Base-by-base conservation (phyloP, 1,140 invertebrate species). In the Habropoda laboriosa region DNA sequence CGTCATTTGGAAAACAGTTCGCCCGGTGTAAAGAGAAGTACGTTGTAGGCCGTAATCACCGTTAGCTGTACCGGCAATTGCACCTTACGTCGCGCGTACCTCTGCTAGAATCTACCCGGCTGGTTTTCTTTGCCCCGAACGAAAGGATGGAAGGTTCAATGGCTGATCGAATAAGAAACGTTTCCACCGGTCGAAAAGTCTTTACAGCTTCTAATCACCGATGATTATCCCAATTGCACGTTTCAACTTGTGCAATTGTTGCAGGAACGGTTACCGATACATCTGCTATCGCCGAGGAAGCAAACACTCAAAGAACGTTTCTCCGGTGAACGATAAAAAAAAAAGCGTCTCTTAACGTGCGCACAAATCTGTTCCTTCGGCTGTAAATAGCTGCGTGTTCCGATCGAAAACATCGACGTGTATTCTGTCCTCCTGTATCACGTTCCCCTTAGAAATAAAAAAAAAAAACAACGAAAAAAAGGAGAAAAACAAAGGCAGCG, bases 401-500 rank as follows among this genome's bases (percentile, higher is more conserved):
- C 21, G n/a, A 35, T 57, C 3, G 30, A 6, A 67, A 57, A 45
- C 51, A 16, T n/a, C n/a, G n/a, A n/a, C n/a, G n/a, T n/a, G n/a
- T 5, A 40, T 63, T 35, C 2, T 6, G 27, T 3, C 2, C 2
- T n/a, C 16, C 35, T 10, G 45, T n/a, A 51, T 51, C 42, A 71
- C 24, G 51, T 55, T 58, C 10, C 40, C 21, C 57, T 74, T 61
- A 57, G n/a, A n/a, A n/a, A n/a, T n/a, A n/a, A n/a, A n/a, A n/a
- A 49, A 72, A 45, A 79, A 81, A n/a, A n/a, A n/a, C n/a, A n/a
- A n/a, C n/a, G n/a, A n/a, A n/a, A n/a, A n/a, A n/a, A n/a, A n/a
- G 55, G 49, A 81, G 71, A 81, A 51, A 77, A 77, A 72, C 66
- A 77, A 81, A 77, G 45, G 55, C 60, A 49, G 49, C 80, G 30